Base-by-base conservation (phyloP, 2,797 vertebrate genomes). In the Paguma larvata region DNA sequence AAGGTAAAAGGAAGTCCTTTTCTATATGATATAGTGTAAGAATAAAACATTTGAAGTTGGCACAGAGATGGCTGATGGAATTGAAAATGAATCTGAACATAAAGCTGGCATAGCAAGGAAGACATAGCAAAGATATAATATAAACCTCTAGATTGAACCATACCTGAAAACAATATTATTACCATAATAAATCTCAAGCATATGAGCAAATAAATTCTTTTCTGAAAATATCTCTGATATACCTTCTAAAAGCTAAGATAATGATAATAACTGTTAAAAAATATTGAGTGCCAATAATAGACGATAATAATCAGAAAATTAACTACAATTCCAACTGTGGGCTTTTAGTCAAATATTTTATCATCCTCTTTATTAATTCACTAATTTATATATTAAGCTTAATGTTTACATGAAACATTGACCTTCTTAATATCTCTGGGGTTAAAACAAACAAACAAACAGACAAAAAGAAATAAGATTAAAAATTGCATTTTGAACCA, bases 241-340 rank as follows among this genome's bases (percentile, higher is more conserved):
- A n/a, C 15, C 27, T 59, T 65, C 44, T 87, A n/a, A 88, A 91
- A 84, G 5, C 34, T 62, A 63, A 83, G 72, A 21, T 19, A 59
- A 4, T 70, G 14, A 77, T 93, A 34, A n/a, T 79, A 68, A n/a
- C 6, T 38, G 12, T 93, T 89, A 65, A 96, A 85, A 86, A 78
- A 32, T 56, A 70, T 18, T 34, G 59, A 91, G 1, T 51, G 27
- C 5, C 92, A 82, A 3, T 48, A 27, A 91, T 68, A 78, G 32
- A 67, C 44, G 86, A n/a, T 72, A 53, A 34, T 86, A 77, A 65
- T 46, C 11, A 91, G 8, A 80, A 59, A 70, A 77, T 78, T 27
- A 62, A 32, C 18, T 68, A 73, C 1, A 85, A 6, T 85, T 1
- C 30, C 21, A 48, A 83, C 3, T 82, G 30, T 5, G 46, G 15